Base-by-base conservation (phyloP, 92 coral and sea anemone genomes). In the Umimayanthus chanpuru region DNA sequence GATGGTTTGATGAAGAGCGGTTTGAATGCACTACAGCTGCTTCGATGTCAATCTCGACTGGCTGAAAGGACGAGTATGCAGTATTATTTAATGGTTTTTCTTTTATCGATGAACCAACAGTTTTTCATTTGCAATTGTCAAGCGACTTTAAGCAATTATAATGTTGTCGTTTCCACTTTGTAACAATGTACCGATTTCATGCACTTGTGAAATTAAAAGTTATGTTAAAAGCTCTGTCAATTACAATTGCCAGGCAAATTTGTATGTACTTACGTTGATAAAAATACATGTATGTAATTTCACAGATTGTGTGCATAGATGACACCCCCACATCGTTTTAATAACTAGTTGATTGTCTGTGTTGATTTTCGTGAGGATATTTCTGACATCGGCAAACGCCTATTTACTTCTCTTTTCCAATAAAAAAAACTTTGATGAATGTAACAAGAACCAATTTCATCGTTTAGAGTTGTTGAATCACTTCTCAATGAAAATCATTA, bases 141-240 rank as follows among this genome's bases (percentile, higher is more conserved):
- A 71, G 78, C 71, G 28, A 83, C 71, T 72, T 40, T 49, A 83
- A 68, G 47, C 64, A 83, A 83, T 83, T 70, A 83, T 71, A 68
- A 29, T 41, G 38, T 25, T 39, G 76, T 66, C 76, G 72, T 38
- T 66, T 66, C 36, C 66, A 43, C 71, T 83, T 83, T 83, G 77
- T 83, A 43, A 83, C 65, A 83, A 68, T 83, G 67, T 43, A 75
- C 74, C 9, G 23, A 70, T 28, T 47, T 44, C 64, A 26, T 47
- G 66, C 28, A 9, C 66, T 49, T 83, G 78, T 83, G 79, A 83
- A 83, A 83, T 82, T 68, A 82, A 82, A 44, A 41, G 76, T 68
- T 68, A 53, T 28, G 50, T 65, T 44, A 68, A 83, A 47, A 11
- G 25, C 15, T 12, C 29, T 70, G 87, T 83, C 87, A 83, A 68